These are phyloP conservation scores for Calliopum simillimum DNA, from an alignment of 2,888 invertebrate species.

Conservation along the genomic window DNA sequence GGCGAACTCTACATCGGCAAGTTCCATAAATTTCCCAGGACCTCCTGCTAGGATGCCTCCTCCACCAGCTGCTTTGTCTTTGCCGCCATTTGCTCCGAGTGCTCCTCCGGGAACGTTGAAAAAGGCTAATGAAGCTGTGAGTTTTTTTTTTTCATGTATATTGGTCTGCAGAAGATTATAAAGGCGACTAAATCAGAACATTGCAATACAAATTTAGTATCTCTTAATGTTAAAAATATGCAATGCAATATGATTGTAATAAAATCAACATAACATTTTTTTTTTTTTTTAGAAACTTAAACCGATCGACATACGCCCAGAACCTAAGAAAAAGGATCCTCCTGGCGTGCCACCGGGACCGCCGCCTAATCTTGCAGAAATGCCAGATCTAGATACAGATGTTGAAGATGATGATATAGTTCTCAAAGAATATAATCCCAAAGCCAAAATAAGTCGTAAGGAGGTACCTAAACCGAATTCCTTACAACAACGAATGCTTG, in stretches of 20 bases:
- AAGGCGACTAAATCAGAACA: too few species aligned
- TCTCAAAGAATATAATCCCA: constrained; percentile 49
- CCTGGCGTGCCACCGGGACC: constrained; percentile 91
- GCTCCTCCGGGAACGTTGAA: constrained; percentile 80
- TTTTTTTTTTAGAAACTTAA: constrained; percentile 44
- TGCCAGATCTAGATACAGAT: constrained; percentile 72
- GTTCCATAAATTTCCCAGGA: constrained; percentile 50
- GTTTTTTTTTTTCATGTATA: too few species aligned
- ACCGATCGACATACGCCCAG: constrained; percentile 53
- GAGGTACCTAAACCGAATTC: constrained; percentile 75
- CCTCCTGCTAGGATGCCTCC: constrained; percentile 60
- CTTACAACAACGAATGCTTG: constrained; percentile 87
- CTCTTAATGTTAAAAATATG: too few species aligned
- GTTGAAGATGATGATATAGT: constrained; percentile 64
- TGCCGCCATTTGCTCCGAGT: constrained; percentile 69
- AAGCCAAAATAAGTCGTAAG: constrained; percentile 51
- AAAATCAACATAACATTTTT: constrained; percentile 35
- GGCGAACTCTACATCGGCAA: constrained; percentile 13
- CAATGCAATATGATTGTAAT: too few species aligned
- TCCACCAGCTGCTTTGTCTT: constrained; percentile 61
- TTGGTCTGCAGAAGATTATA: too few species aligned
- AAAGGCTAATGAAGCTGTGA: constrained; percentile 73
- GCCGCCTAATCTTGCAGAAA: constrained; percentile 79
- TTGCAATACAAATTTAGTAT: too few species aligned
- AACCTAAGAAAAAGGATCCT: constrained; percentile 72